phyloP scores from a whole-genome alignment of 2,888 invertebrate genomes.

The Acrobasis consociella region DNA sequence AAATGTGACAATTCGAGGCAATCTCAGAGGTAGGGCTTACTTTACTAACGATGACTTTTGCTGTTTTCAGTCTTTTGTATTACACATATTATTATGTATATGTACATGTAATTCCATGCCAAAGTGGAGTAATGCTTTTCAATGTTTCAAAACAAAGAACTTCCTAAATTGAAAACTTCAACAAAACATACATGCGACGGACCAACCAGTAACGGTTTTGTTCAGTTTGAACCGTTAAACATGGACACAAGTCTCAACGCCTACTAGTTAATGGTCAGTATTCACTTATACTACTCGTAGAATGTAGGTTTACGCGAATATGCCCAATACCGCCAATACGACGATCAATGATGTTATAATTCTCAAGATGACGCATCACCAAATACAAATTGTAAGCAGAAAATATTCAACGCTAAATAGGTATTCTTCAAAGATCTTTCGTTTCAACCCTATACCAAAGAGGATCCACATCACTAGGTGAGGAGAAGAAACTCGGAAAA shows the following conservation, averaged over 20 bases:
- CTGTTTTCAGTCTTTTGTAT: too few species aligned
- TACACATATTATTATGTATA: too few species aligned
- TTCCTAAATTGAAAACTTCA: not conserved
- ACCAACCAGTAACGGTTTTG: slow-evolving; percentile 20
- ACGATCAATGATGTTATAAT: not conserved
- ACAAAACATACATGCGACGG: slow-evolving; percentile 2
- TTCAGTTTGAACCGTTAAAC: slow-evolving; percentile 29
- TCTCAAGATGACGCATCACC: too few species aligned
- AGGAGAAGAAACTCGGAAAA: too few species aligned
- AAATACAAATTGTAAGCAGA: too few species aligned
- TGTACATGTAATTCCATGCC: not conserved
- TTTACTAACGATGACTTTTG: too few species aligned
- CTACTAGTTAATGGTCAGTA: slow-evolving; percentile 23
- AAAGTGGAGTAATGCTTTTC: not conserved
- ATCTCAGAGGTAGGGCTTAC: too few species aligned
- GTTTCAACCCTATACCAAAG: too few species aligned
- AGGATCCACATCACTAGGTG: too few species aligned
- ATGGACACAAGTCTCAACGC: slow-evolving; percentile 26
- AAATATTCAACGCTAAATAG: too few species aligned
- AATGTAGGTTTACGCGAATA: not conserved
- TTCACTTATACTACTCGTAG: not conserved
- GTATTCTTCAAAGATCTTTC: too few species aligned
- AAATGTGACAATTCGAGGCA: too few species aligned
- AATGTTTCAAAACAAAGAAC: not conserved
- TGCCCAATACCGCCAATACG: not conserved